Base-by-base conservation (phyloP, 2,797 vertebrate genomes). In the Babyrousa celebensis region DNA sequence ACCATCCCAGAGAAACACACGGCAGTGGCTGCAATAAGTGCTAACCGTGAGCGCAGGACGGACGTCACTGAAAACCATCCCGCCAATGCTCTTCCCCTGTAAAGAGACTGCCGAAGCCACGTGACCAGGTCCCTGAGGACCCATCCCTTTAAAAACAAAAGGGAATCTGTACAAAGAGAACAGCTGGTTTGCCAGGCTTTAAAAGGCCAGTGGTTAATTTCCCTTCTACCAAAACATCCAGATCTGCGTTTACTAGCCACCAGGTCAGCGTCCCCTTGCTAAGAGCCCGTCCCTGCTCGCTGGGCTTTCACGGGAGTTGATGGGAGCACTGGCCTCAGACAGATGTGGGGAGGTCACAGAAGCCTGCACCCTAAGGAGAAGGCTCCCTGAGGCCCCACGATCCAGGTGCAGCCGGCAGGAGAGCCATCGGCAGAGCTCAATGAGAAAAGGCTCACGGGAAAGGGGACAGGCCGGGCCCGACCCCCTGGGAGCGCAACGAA, bases 131-230 rank as follows among this genome's bases (percentile, higher is more conserved):
- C 52, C 54, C 54, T 4, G 27, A 60, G 29, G 79, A 94, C 62
- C 63, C 29, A 77, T 16, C 48, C 75, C 68, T 71, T 79, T 58
- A 72, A 60, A 80, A 90, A 58, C 23, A 79, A 93, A 27, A 78
- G 40, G 23, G 36, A 54, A 75, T 25, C 40, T 85, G 21, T 36
- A 52, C 85, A 75, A 71, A 82, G 56, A 40, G 70, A 77, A 68
- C 60, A 75, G 36, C 52, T 43, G 54, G 63, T 63, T 78, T 71
- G 58, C 62, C n/a, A 71, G 27, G 72, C 71, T 65, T 68, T 90
- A 62, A 85, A 85, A 54, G 89, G 52, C 52, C 36, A 84, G 78
- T 48, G 48, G 43, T 89, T 89, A 11, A 18, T 94, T 88, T 93
- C 70, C 60, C 36, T 95, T 70, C 65, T 70, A 16, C 52, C 16